Evolutionary conservation across 2,888 invertebrate genomes (phyloP).

Genomic region (Strigamia maritima): DNA sequence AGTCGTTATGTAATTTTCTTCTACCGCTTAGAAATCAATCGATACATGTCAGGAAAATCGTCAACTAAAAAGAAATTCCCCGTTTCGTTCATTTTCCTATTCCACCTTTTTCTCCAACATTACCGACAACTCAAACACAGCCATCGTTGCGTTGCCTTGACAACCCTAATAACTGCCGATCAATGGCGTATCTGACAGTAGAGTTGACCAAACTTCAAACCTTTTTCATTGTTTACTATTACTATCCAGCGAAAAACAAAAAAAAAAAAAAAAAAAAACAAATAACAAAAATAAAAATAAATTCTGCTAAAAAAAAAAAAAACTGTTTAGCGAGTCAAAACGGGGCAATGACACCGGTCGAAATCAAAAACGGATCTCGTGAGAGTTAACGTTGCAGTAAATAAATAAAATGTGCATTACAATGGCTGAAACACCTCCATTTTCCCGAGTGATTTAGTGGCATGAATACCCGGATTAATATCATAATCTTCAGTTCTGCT

Average conservation of each 20-base stretch:
- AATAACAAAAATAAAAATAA: background rate
- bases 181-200: background rate
- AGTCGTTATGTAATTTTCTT: too few species aligned
- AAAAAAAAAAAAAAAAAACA: background rate
- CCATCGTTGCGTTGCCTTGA: background rate
- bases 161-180: background rate
- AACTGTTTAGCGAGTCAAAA: background rate
- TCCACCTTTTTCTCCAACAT: background rate
- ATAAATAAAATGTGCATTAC: background rate
- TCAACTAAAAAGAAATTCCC: background rate
- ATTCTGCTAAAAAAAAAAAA: background rate
- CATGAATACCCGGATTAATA: background rate
- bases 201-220: slow-evolving; percentile 5
- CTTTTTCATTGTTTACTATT: background rate
- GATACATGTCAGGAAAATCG: background rate
- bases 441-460: background rate
- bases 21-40: too few species aligned
- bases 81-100: background rate
- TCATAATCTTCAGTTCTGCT: background rate
- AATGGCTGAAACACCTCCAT: background rate
- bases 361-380: background rate
- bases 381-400: background rate
- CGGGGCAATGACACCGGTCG: background rate
- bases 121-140: background rate
- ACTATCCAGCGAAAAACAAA: too few species aligned